Conservation (phyloP, 2,113 vertebrate genomes). For the Trochalopteron elliotii region DNA sequence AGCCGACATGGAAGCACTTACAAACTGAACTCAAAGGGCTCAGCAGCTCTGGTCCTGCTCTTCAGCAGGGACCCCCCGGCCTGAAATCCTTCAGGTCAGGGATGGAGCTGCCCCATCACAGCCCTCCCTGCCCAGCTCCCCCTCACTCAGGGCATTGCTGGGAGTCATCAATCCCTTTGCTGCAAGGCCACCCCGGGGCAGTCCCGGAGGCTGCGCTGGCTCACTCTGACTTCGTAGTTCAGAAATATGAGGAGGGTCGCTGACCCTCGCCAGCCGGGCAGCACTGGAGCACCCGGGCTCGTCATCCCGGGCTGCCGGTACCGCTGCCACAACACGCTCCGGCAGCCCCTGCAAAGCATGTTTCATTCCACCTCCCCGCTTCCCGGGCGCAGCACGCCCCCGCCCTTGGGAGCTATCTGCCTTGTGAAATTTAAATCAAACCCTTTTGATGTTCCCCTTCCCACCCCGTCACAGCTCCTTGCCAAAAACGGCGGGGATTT, state of each 20-base stretch:
- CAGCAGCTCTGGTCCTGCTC: neutral
- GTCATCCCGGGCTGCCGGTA: neutral
- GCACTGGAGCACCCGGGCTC: neutral
- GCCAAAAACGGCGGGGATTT: constrained; percentile 59
- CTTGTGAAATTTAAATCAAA: constrained; percentile 32
- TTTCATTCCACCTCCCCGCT: neutral
- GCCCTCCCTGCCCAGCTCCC: neutral
- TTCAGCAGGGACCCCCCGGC: neutral
- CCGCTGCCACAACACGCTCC: neutral
- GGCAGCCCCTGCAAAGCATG: neutral
- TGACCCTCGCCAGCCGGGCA: rapidly evolving
- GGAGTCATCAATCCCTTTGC: neutral
- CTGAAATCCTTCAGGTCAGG: neutral
- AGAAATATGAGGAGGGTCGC: neutral
- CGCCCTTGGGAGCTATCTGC: constrained; percentile 16
- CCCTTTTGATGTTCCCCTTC: constrained; percentile 50
- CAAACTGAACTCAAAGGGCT: neutral
- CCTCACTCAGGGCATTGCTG: neutral
- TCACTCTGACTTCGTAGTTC: rapidly evolving
- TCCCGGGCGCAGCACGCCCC: neutral
- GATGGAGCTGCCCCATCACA: neutral
- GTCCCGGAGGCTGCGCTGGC: rapidly evolving
- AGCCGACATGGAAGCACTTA: neutral
- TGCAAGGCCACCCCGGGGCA: neutral
- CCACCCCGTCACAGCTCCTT: constrained; percentile 7